phyloP scores from a whole-genome alignment of 1,140 invertebrate genomes.

The Aphelenchoides fujianensis region DNA sequence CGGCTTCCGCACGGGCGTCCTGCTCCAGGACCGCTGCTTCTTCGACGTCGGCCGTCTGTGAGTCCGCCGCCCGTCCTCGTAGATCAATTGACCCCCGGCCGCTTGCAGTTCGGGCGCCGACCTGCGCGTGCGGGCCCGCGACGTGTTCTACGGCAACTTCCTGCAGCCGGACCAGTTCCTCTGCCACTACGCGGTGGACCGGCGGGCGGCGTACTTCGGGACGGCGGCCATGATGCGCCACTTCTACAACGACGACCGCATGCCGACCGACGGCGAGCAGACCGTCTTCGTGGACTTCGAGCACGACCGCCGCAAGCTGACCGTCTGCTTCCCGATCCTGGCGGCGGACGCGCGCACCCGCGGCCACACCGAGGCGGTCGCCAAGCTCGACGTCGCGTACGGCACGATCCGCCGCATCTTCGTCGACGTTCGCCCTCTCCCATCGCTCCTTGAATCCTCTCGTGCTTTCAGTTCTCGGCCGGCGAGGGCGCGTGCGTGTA shows the following conservation, averaged over 20 bases:
- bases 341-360: not conserved
- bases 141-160: conserved; percentile 9
- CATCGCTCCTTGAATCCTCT: too few relatives aligned
- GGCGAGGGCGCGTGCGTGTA: not conserved
- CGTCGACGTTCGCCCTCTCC: not conserved
- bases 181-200: not conserved
- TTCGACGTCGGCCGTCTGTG: too few relatives aligned
- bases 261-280: not conserved
- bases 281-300: conserved; percentile 6
- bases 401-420: conserved; percentile 4
- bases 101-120: not conserved
- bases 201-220: not conserved
- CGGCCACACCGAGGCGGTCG: not conserved
- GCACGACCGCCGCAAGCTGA: conserved; percentile 6
- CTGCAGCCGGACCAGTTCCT: not conserved
- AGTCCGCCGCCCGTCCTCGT: too few relatives aligned
- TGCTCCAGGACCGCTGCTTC: too few relatives aligned
- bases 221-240: not conserved
- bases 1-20: too few relatives aligned
- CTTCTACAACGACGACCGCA: not conserved
- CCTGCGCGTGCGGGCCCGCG: not conserved
- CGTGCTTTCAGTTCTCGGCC: not conserved
- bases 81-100: not conserved
- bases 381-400: not conserved
- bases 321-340: not conserved